A percentile compares a stretch with the other conserved stretches of the same genome.
These are phyloP conservation scores for Meiosimyza decipiens DNA, from an alignment of 2,888 invertebrate species.

Conservation along the genomic window DNA sequence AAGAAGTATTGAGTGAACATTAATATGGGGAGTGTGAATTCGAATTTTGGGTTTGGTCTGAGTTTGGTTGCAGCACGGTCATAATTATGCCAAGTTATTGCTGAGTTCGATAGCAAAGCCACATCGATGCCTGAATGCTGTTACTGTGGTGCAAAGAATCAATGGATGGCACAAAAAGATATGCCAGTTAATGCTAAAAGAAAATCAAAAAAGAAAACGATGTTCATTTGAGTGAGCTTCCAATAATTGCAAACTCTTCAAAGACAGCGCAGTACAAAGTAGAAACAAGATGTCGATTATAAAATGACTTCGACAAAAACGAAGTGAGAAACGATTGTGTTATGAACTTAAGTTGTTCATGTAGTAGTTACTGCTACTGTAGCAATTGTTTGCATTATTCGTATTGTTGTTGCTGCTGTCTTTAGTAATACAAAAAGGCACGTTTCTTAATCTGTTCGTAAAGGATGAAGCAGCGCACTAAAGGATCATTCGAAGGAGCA, in stretches of 20 bases:
- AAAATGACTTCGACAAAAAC: slow-evolving; percentile 27
- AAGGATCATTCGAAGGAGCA: slow-evolving; percentile 16
- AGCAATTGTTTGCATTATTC: slow-evolving; percentile 1
- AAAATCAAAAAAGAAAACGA: not conserved
- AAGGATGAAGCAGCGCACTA: not conserved
- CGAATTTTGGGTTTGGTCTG: no score
- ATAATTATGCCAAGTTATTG: not conserved
- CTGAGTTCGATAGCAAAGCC: not conserved
- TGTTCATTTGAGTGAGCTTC: not conserved
- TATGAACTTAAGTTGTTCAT: slow-evolving; percentile 13
- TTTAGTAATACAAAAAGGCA: slow-evolving; percentile 13
- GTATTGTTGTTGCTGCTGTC: not conserved
- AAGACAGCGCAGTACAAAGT: not conserved
- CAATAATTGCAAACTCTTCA: slow-evolving; percentile 26
- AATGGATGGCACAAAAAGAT: not conserved
- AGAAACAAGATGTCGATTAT: slow-evolving; percentile 3
- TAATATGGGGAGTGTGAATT: no score
- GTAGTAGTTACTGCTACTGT: slow-evolving; percentile 9
- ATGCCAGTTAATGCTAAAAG: not conserved
- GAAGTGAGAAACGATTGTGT: slow-evolving; percentile 20
- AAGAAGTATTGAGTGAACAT: no score
- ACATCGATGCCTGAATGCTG: not conserved
- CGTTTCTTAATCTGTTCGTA: slow-evolving; percentile 22
- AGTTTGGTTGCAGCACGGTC: no score
- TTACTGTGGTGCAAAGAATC: no score